Evolutionary conservation across 2,113 vertebrate species (phyloP).

Genomic region (Leucosticte australis): DNA sequence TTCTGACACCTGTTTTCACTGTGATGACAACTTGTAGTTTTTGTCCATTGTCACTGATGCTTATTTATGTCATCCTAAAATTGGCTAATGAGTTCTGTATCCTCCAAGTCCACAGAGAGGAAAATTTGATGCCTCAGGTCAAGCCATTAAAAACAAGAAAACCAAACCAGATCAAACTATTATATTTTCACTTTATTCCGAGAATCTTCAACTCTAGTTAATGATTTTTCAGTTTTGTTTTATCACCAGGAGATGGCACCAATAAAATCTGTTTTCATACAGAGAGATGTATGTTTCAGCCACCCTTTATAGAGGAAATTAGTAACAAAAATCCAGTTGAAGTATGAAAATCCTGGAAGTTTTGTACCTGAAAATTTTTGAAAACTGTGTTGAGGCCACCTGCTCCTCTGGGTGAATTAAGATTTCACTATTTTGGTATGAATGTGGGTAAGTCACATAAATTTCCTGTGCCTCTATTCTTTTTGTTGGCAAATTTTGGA

Average conservation of each 20-base stretch:
- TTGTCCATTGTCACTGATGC: not conserved
- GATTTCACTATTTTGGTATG: not conserved
- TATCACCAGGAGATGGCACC: constrained; percentile 71
- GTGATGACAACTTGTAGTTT: not conserved
- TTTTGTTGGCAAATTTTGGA: not conserved
- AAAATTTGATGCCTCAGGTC: not conserved
- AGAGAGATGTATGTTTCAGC: not conserved
- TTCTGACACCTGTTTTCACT: not conserved
- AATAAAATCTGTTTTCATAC: constrained; percentile 48
- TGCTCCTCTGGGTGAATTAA: not conserved
- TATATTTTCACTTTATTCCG: not conserved
- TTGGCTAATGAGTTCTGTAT: not conserved
- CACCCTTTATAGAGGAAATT: constrained; percentile 7
- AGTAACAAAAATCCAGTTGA: not conserved
- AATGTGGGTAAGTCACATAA: not conserved
- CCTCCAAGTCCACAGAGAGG: not conserved
- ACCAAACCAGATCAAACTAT: not conserved
- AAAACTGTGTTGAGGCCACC: not conserved
- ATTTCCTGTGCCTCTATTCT: not conserved
- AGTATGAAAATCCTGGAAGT: not conserved
- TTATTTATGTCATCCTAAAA: not conserved
- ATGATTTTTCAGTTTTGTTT: constrained; percentile 53
- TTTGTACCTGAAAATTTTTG: constrained; percentile 16
- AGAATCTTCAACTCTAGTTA: not conserved
- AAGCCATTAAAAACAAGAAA: not conserved